phyloP scores from a whole-genome alignment of 2,113 vertebrate species.

The Erpornis zantholeuca region DNA sequence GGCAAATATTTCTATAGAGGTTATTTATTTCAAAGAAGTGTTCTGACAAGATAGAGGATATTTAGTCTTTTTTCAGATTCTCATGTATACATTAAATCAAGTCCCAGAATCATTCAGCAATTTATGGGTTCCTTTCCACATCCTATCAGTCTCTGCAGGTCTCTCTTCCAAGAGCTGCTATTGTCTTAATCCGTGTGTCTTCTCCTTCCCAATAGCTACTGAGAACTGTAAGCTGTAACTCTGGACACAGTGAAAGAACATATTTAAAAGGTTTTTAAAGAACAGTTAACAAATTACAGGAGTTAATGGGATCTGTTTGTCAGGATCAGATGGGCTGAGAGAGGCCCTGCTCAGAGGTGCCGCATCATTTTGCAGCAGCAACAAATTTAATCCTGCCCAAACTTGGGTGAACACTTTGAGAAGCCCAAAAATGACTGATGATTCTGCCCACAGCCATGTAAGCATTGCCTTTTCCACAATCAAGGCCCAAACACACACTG shows the following conservation, averaged over 20 bases:
- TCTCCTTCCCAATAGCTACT: background rate
- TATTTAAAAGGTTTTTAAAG: background rate
- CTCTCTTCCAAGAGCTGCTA: background rate
- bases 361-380: background rate
- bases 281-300: background rate
- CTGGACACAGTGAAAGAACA: background rate
- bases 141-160: background rate
- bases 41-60: background rate
- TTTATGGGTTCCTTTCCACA: background rate
- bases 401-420: background rate
- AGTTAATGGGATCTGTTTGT: background rate
- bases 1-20: background rate
- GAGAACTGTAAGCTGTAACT: background rate
- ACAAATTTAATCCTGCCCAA: background rate
- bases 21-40: background rate
- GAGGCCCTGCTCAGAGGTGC: background rate
- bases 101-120: background rate
- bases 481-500: accelerated
- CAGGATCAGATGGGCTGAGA: background rate
- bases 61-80: background rate
- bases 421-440: background rate
- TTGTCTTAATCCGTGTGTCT: background rate
- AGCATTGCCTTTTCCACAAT: accelerated
- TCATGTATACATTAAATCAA: background rate
- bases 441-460: background rate